Evolutionary conservation across 2,113 vertebrate species (phyloP).

Genomic region (Entelurus aequoreus): DNA sequence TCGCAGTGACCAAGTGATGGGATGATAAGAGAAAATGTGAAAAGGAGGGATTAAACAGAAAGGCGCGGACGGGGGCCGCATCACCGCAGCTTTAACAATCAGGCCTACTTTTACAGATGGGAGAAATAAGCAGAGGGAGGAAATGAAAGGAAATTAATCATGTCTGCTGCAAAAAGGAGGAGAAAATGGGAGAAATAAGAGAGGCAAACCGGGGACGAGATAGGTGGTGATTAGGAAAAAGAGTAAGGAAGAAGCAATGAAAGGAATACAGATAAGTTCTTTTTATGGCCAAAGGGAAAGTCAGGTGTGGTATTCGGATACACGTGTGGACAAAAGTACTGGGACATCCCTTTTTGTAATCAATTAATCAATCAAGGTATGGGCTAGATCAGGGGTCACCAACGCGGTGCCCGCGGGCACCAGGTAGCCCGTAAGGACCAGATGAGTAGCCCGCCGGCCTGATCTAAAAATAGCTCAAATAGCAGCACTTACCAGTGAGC

Average conservation of each 20-base stretch:
- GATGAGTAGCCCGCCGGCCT: no score
- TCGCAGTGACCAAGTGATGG: conserved; percentile 42
- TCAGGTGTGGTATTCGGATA: background rate
- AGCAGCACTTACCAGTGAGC: no score
- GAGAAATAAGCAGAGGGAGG: background rate
- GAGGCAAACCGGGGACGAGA: conserved; percentile 14
- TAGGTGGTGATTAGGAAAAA: background rate
- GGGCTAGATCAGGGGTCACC: no score
- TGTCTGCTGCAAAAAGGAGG: conserved; percentile 15
- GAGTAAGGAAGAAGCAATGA: background rate
- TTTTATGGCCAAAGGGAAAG: conserved; percentile 6
- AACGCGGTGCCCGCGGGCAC: no score
- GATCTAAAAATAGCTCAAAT: no score
- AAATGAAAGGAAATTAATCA: conserved; percentile 22
- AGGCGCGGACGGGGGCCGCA: no score
- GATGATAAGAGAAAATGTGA: conserved; percentile 27
- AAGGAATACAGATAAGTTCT: no score
- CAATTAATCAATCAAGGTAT: no score
- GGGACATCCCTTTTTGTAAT: no score
- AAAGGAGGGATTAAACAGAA: conserved; percentile 30
- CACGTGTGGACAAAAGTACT: no score
- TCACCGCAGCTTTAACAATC: conserved; percentile 20
- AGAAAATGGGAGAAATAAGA: conserved; percentile 7
- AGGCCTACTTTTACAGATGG: conserved; percentile 12
- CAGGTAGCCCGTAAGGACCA: no score